Percentiles rank a stretch among this genome's conserved stretches.
Conservation (phyloP, 2,888 invertebrate species). For the Drosophila leonis region DNA sequence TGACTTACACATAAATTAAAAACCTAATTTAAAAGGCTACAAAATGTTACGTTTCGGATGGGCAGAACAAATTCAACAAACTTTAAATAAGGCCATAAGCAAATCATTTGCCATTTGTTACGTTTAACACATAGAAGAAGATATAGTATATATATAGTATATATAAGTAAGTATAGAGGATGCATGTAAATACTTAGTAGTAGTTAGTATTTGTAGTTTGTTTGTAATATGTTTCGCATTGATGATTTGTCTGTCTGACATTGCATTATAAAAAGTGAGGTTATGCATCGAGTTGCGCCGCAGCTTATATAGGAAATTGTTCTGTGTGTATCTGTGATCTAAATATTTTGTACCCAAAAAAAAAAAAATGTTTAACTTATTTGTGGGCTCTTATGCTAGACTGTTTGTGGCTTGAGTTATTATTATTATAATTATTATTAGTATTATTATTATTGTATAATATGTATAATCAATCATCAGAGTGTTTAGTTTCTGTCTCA, state of each 20-base stretch:
- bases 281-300: conserved; percentile 41
- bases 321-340: conserved; percentile 2
- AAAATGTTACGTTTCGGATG: conserved; percentile 47
- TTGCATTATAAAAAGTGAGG: conserved; percentile 71
- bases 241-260: conserved; percentile 43
- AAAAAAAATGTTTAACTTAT: conserved; percentile 17
- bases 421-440: background rate
- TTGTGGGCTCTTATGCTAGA: conserved; percentile 45
- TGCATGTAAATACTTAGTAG: background rate
- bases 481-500: conserved; percentile 30
- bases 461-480: conserved; percentile 12
- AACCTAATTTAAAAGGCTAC: conserved; percentile 66
- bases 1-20: conserved; percentile 62
- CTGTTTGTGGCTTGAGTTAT: conserved; percentile 17
- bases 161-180: conserved; percentile 19
- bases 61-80: conserved; percentile 66
- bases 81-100: conserved; percentile 70
- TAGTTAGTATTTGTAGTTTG: conserved; percentile 34
- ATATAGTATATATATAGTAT: conserved; percentile 11
- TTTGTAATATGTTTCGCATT: conserved; percentile 26
- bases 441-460: conserved; percentile 17
- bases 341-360: conserved; percentile 16
- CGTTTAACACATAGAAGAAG: conserved; percentile 57
- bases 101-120: conserved; percentile 54
- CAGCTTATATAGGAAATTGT: conserved; percentile 58